Percentiles rank a stretch among this genome's conserved stretches.
Conservation (phyloP, 2,797 vertebrate genomes). For the Lepus oiostolus region DNA sequence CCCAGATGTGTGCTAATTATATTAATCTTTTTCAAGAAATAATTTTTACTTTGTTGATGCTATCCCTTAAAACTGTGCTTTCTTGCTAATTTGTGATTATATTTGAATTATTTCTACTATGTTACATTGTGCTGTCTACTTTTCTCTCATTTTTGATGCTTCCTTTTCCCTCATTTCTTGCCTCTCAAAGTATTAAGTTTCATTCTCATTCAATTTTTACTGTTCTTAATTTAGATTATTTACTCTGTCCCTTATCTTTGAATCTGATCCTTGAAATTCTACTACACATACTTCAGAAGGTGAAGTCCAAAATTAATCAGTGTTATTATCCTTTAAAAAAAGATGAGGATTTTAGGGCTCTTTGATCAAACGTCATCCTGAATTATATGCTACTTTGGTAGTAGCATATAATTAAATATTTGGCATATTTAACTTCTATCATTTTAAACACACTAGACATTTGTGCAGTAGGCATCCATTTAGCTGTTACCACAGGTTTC, state of each 20-base stretch:
- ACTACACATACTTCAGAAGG: not conserved
- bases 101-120: not conserved
- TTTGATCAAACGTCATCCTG: not conserved
- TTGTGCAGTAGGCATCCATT: not conserved
- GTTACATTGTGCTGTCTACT: not conserved
- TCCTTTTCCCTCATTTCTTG: not conserved
- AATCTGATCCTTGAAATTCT: not conserved
- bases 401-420: too few relatives aligned
- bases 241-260: not conserved
- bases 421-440: not conserved
- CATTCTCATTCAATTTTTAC: not conserved
- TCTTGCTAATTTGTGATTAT: not conserved
- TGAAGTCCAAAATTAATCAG: not conserved
- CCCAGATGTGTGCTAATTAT: constrained; percentile 12
- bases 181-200: constrained; percentile 23
- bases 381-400: not conserved
- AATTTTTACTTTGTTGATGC: not conserved
- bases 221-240: constrained; percentile 18
- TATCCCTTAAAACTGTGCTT: not conserved
- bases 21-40: not conserved
- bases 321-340: constrained; percentile 44
- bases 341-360: not conserved
- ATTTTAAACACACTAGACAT: not conserved
- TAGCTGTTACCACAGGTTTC: not conserved
- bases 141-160: not conserved